Evolutionary conservation across 2,888 invertebrate species (phyloP), one percentile per base, ranked within the genome.

Genomic region (Acleris emargana): DNA sequence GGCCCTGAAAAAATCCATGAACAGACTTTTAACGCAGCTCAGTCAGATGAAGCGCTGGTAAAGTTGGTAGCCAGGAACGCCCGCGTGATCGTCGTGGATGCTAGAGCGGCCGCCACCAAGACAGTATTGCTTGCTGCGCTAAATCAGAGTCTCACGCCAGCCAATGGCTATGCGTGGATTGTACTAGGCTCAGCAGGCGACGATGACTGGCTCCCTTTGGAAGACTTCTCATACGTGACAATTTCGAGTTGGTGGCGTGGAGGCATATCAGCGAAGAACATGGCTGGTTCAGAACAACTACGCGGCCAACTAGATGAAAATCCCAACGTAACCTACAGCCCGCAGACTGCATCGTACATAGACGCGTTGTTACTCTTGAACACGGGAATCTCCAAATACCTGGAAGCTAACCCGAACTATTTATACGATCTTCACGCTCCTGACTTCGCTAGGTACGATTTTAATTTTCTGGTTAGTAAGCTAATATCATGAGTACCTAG

Each of bases 31-130:
- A 5, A 13, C 18, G 28, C 42, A 45, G 38, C 32, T 28, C 42
- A 18, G 20, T 20, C 17, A 32, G 3, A 5, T 5, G 28, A 2
- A 7, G 45, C 38, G 2, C 50, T 42, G 49, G 47, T 13, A 11
- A 9, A 49, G 5, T 68, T 83, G 13, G 51, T 53, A 17, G 47
- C 49, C 3, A 58, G 2, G 66, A 93, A 94, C 54, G 96, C 96
- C 0, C 94, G 94, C 70, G 96, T 98, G 11, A 96, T 98, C 51
- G 96, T 97, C 67, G 95, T 97, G 0, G 97, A 97, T 80, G 94
- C 97, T 42, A 94, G 95, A 64, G 90, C 93, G 67, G 89, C 93
- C 42, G 93, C 94, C 0, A 94, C 94, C 2, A 86, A 94, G 42
- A 89, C 93, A 58, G 94, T 97, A 2, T 94, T 98, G 93, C 96